Evolutionary conservation across 1,140 invertebrate genomes (phyloP).

Genomic region (Semibalanus balanoides): DNA sequence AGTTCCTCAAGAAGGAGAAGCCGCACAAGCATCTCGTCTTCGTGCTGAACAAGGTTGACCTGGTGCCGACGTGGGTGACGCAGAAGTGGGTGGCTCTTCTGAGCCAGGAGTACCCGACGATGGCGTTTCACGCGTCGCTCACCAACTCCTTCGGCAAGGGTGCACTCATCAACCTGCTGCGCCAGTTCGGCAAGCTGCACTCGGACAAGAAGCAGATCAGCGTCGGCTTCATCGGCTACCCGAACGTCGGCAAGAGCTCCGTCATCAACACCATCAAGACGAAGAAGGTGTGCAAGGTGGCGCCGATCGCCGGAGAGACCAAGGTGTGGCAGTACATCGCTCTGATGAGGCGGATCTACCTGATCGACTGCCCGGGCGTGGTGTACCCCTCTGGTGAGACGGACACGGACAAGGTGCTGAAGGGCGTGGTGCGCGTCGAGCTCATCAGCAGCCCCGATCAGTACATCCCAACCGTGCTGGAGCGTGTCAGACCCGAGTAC

Average conservation of each 20-base stretch:
- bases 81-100: conserved; percentile 69
- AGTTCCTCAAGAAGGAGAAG: conserved; percentile 75
- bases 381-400: conserved; percentile 76
- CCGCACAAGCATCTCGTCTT: conserved; percentile 89
- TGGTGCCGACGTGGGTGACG: conserved; percentile 95
- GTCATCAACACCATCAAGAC: conserved; percentile 79
- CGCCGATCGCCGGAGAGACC: conserved; percentile 97
- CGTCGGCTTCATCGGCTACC: conserved; percentile 97
- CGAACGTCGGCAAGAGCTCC: conserved; percentile 97
- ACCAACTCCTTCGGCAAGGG: conserved; percentile 99
- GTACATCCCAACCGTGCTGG: conserved; percentile 73
- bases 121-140: conserved; percentile 95
- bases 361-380: conserved; percentile 98
- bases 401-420: conserved; percentile 78
- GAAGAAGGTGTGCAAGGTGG: conserved; percentile 66
- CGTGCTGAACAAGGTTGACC: conserved; percentile 78
- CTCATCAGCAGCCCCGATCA: conserved; percentile 86
- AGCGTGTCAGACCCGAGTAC: conserved; percentile 79
- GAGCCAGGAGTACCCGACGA: conserved; percentile 86
- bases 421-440: conserved; percentile 85
- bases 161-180: conserved; percentile 84
- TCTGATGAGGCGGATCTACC: conserved; percentile 88
- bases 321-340: conserved; percentile 99
- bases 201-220: conserved; percentile 95
- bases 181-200: conserved; percentile 94